phyloP scores from a whole-genome alignment of 2,888 invertebrate genomes.

The Disparrhopalites patrizii region DNA sequence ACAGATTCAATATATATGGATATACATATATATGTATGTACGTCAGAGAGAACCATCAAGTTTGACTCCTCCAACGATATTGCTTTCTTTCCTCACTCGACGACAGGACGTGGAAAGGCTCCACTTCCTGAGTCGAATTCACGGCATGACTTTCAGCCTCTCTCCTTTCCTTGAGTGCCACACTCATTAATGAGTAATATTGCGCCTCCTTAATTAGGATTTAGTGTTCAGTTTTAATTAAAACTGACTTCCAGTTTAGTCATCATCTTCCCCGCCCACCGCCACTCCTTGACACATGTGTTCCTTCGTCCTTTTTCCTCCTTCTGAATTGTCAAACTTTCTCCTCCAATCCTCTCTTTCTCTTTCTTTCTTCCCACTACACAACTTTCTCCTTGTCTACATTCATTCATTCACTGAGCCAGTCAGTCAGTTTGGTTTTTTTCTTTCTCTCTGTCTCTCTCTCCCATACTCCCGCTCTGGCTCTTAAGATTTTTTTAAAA shows the following conservation, averaged over 20 bases:
- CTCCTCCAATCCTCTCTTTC: conserved; percentile 3
- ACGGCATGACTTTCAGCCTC: not conserved
- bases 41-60: no score
- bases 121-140: conserved; percentile 4
- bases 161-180: not conserved
- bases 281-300: conserved; percentile 9
- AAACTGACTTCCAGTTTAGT: conserved; percentile 31
- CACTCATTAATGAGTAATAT: conserved; percentile 15
- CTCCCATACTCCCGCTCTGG: no score
- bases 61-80: no score
- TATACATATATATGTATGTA: no score
- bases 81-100: no score
- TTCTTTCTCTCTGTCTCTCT: no score
- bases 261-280: no score
- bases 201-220: conserved; percentile 35
- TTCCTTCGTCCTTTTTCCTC: not conserved
- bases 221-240: conserved; percentile 38
- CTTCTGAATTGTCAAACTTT: not conserved
- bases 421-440: no score
- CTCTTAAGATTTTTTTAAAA: no score
- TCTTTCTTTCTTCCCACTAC: not conserved
- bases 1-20: no score
- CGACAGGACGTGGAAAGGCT: no score
- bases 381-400: not conserved
- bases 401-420: no score